A percentile compares a stretch with the other conserved stretches of the same genome.
Evolutionary conservation across 2,113 vertebrate genomes (phyloP).

Genomic region (Sturnira hondurensis): DNA sequence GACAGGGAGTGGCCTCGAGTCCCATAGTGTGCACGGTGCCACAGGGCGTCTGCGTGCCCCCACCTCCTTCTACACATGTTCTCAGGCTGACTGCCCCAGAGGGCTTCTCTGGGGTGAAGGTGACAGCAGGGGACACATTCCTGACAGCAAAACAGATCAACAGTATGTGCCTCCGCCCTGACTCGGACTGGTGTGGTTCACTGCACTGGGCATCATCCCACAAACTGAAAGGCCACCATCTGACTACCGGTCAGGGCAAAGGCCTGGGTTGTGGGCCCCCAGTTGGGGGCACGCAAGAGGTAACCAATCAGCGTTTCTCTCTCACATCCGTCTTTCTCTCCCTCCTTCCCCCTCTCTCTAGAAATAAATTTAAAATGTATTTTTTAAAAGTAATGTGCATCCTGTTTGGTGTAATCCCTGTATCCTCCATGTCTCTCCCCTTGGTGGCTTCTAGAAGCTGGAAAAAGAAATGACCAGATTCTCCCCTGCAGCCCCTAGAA

Average conservation of each 20-base stretch:
- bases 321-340: too few species aligned
- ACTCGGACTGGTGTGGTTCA: too few species aligned
- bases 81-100: background rate
- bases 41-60: background rate
- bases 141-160: background rate
- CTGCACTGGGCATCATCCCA: too few species aligned
- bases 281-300: too few species aligned
- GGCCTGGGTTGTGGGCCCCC: too few species aligned
- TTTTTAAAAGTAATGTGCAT: too few species aligned
- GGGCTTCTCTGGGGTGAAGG: background rate
- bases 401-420: fast-evolving
- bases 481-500: background rate
- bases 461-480: background rate
- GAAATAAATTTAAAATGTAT: too few species aligned
- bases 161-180: background rate
- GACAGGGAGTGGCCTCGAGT: fast-evolving
- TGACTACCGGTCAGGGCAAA: too few species aligned
- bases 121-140: background rate
- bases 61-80: background rate
- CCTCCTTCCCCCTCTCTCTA: too few species aligned
- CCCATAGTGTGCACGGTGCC: fast-evolving
- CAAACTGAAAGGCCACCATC: too few species aligned
- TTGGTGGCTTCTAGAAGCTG: background rate
- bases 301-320: too few species aligned
- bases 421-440: background rate